Evolutionary conservation across 1,140 invertebrate genomes (phyloP), one percentile per base, ranked within the genome.

Genomic region (Apis laboriosa): DNA sequence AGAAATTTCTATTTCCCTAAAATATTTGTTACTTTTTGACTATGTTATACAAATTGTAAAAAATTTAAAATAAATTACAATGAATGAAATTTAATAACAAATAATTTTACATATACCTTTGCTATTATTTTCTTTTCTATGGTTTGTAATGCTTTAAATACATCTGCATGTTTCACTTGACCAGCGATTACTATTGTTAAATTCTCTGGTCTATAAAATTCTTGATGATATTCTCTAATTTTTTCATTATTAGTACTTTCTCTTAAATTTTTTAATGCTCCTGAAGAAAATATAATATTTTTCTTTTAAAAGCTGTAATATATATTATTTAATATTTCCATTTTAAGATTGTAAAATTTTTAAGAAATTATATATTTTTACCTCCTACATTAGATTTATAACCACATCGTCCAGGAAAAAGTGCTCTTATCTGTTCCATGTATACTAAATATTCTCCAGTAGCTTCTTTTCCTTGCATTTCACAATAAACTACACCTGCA

Each of bases 181-280:
- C 98, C 98, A 64, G 96, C 96, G 70, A 99, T 96, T 78, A 98
- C 97, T 7, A 99, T 93, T 83, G 96, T 96, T 67, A 99, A 93
- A 93, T 99, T 99, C 93, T 98, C 97, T n/a, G 98, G 96, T 56
- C 98, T 95, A 93, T 99, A 99, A 93, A 97, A 98, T 74, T 97
- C 94, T 89, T 96, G 96, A 90, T 99, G 98, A 90, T 97, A 99
- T 56, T 95, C 94, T 86, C 94, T 95, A 85, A 98, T 97, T 95
- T 98, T 98, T 82, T 95, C 95, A 92, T 98, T 98, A 49, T 93
- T 96, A 51, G 97, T 98, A 80, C 96, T 97, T 91, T 96, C 96
- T 86, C 98, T 94, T 13, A 99, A 94, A 94, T 98, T 98, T 90
- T 97, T 95, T 94, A 98, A 95, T 63, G 84, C 84, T 61, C 92